Evolutionary conservation across 2,888 invertebrate species (phyloP), one percentile per base, ranked within the genome.

Genomic region (Hypomecis atomaria): DNA sequence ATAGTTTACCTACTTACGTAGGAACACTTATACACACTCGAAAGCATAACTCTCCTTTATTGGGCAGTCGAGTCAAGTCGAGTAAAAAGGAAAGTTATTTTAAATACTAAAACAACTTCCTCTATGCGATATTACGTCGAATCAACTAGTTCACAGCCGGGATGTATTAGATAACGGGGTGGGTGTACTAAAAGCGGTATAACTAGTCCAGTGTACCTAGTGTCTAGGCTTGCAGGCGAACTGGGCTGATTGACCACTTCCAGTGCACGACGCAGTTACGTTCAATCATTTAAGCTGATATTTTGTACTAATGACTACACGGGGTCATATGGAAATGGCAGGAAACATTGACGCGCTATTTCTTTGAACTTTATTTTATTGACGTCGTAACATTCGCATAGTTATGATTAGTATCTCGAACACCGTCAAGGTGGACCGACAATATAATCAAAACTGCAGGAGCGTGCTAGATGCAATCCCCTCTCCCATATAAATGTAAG

Each of bases 221-320:
- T 82, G 85, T 84, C 86, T 86, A 88, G 85, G 84, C 81, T 83
- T 85, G 81, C 87, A 82, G 87, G 86, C 86, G 87, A 88, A 82
- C 80, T 81, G 80, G 84, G 79, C 84, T 90, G 90, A 92, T 91
- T 88, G 90, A 81, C 84, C 82, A 88, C 84, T 87, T 92, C 91
- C 91, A 89, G 79, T 74, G 67, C 76, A 76, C 81, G 79, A 70
- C 75, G 77, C 67, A 78, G 73, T 81, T 82, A 78, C 71, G 65
- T 61, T 70, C 80, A 81, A 86, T 82, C 77, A 77, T 72, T 56
- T 47, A 70, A 61, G 64, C 66, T 34, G 45, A 59, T 63, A 59
- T 49, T 54, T 48, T 57, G 52, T 42, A 40, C 52, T 33, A 33
- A 33, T 48, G 47, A 33, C 50, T 55, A 11, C 33, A 40, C 57